Evolutionary conservation across 2,113 vertebrate genomes (phyloP).

Genomic region (Lamprotornis superbus): DNA sequence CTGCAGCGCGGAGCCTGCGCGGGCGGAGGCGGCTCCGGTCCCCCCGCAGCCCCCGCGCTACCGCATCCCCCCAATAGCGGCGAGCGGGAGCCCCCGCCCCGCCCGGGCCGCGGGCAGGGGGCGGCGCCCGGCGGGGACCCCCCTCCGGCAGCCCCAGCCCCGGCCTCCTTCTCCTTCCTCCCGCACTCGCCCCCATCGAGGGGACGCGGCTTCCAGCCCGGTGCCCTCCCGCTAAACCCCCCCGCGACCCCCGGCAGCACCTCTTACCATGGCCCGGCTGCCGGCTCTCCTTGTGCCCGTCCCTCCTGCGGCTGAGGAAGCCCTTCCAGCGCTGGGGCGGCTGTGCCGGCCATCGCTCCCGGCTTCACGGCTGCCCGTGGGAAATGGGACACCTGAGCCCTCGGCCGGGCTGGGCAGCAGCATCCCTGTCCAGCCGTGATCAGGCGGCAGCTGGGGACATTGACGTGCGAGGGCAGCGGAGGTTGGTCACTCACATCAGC

Average conservation of each 20-base stretch:
- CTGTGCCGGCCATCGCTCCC: fast-evolving
- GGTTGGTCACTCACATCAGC: fast-evolving
- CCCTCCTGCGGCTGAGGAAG: neutral
- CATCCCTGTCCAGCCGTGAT: fast-evolving
- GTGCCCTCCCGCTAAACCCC: neutral
- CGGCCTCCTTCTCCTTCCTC: neutral
- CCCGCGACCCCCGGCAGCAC: neutral
- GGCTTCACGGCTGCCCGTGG: fast-evolving
- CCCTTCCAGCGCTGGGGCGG: neutral
- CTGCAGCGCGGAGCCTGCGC: no score
- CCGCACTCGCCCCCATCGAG: neutral
- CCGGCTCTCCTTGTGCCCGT: neutral
- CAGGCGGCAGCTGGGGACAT: fast-evolving
- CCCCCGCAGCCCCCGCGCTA: constrained; percentile 79
- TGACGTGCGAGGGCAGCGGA: fast-evolving
- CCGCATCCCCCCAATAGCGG: constrained; percentile 84
- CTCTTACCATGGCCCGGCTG: neutral
- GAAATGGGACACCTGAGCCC: fast-evolving
- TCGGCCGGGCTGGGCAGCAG: fast-evolving
- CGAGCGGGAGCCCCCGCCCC: neutral
- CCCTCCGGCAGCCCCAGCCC: neutral
- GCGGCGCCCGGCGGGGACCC: neutral
- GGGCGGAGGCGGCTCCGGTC: constrained; percentile 7
- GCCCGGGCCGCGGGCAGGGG: neutral
- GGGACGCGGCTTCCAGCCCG: neutral